phyloP scores from a whole-genome alignment of 2,797 vertebrate species.

The Danio tinwini region DNA sequence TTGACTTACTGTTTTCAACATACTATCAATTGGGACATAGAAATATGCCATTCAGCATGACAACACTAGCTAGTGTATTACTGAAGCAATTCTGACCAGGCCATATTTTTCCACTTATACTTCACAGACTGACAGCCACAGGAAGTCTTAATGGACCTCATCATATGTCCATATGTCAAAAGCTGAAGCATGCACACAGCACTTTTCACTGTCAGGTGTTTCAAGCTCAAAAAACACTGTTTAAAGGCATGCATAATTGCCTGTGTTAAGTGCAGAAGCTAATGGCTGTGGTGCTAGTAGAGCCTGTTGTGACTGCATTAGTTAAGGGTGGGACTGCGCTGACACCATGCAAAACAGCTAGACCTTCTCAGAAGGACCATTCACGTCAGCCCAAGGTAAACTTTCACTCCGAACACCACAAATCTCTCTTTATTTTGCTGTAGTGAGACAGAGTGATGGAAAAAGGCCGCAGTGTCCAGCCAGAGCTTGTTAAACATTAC shows the following conservation, averaged over 20 bases:
- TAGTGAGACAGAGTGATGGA: slow-evolving; percentile 11
- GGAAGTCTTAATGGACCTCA: slow-evolving; percentile 25
- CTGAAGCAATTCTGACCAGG: not conserved
- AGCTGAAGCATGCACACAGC: not conserved
- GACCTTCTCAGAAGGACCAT: slow-evolving; percentile 22
- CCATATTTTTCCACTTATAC: slow-evolving; percentile 10
- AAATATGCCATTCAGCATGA: not conserved
- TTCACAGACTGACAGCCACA: slow-evolving; percentile 7
- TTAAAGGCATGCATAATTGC: slow-evolving; percentile 28
- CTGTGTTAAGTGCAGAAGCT: slow-evolving; percentile 37
- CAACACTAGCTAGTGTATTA: not conserved
- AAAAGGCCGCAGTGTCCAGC: slow-evolving; percentile 46
- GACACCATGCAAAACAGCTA: slow-evolving; percentile 24
- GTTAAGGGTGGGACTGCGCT: not conserved
- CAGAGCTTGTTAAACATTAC: slow-evolving; percentile 54
- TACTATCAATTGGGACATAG: not conserved
- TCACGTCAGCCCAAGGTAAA: slow-evolving; percentile 32
- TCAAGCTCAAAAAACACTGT: not conserved
- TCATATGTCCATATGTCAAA: slow-evolving; percentile 27
- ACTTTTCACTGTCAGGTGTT: slow-evolving; percentile 26
- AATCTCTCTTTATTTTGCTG: slow-evolving; percentile 34
- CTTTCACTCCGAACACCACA: slow-evolving; percentile 17
- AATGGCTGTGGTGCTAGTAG: slow-evolving; percentile 25
- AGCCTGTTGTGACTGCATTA: slow-evolving; percentile 20
- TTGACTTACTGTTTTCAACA: slow-evolving; percentile 18